These are phyloP conservation scores for Congeria kusceri DNA, from an alignment of 2,888 invertebrate species.

Conservation along the genomic window DNA sequence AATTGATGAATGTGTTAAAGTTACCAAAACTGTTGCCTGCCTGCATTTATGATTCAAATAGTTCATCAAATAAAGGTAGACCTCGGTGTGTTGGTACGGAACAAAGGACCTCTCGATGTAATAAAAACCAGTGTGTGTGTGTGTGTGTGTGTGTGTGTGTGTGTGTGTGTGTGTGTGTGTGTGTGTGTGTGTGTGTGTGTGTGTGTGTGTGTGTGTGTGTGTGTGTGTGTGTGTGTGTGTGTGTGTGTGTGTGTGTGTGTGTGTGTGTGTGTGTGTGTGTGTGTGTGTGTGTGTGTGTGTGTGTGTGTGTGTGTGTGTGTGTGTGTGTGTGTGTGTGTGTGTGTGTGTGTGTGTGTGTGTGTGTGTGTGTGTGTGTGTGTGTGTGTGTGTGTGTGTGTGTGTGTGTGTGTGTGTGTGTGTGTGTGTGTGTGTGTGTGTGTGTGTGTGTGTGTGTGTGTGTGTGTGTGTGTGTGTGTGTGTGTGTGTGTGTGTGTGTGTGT, in stretches of 20 bases:
- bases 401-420: slow-evolving; percentile 7
- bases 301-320: slow-evolving; percentile 7
- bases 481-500: slow-evolving; percentile 36
- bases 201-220: slow-evolving; percentile 5
- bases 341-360: slow-evolving; percentile 7
- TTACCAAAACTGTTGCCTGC: too few relatives aligned
- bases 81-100: too few relatives aligned
- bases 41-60: too few relatives aligned
- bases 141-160: slow-evolving; percentile 5
- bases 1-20: too few relatives aligned
- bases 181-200: slow-evolving; percentile 7
- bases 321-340: slow-evolving; percentile 5
- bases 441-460: slow-evolving; percentile 17
- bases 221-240: slow-evolving; percentile 7
- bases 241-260: slow-evolving; percentile 7
- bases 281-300: slow-evolving; percentile 7
- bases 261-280: slow-evolving; percentile 5
- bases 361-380: slow-evolving; percentile 7
- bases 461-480: slow-evolving; percentile 31
- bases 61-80: too few relatives aligned
- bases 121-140: slow-evolving; percentile 3
- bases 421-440: slow-evolving; percentile 7
- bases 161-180: slow-evolving; percentile 7
- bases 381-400: slow-evolving; percentile 5
- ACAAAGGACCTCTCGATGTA: background rate